Evolutionary conservation across 2,113 vertebrate species (phyloP).

Genomic region (Cynopterus brachyotis): DNA sequence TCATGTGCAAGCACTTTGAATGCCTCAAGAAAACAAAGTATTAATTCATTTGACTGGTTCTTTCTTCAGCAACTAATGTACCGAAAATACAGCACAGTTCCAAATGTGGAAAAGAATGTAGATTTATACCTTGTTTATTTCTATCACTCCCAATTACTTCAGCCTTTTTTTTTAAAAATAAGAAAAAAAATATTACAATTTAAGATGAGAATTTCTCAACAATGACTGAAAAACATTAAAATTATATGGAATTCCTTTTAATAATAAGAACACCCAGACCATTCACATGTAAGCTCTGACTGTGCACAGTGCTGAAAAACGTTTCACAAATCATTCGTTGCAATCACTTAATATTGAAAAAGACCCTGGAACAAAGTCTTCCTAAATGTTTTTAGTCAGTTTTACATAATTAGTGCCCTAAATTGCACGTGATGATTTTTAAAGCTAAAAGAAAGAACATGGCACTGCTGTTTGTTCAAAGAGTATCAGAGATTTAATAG

Average conservation of each 20-base stretch:
- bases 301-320: slow-evolving; percentile 33
- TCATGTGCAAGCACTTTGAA: not conserved
- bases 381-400: slow-evolving; percentile 40
- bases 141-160: not conserved
- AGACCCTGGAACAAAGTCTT: slow-evolving; percentile 19
- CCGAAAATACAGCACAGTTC: not conserved
- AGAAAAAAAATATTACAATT: not conserved
- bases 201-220: not conserved
- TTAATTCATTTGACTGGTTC: not conserved
- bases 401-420: slow-evolving; percentile 52
- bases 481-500: slow-evolving; percentile 42
- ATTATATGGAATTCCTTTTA: slow-evolving; percentile 34
- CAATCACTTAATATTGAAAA: slow-evolving; percentile 61
- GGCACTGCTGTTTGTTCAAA: not conserved
- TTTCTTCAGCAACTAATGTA: not conserved
- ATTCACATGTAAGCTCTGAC: slow-evolving; percentile 44
- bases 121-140: not conserved
- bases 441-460: slow-evolving; percentile 25
- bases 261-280: slow-evolving; percentile 25
- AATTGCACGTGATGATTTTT: slow-evolving; percentile 30
- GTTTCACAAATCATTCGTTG: slow-evolving; percentile 68
- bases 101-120: not conserved
- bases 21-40: not conserved
- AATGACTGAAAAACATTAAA: slow-evolving; percentile 34
- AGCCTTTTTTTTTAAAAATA: not conserved